Evolutionary conservation across 2,113 vertebrate genomes (phyloP), one percentile per base, ranked within the genome.

Genomic region (Cavia aperea): DNA sequence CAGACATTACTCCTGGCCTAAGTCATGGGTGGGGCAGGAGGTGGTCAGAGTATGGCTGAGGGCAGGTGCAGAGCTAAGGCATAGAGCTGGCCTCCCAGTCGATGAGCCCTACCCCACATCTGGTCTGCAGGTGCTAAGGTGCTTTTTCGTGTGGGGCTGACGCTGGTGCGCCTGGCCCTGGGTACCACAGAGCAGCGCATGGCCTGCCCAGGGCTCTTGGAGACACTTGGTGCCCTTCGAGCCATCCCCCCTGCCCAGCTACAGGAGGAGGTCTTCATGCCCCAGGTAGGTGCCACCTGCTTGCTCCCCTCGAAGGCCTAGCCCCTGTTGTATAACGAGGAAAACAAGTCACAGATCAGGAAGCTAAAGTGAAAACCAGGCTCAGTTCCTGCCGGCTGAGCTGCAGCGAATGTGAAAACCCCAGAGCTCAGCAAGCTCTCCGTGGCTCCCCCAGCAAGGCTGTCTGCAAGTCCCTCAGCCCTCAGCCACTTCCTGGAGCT

Each of bases 211-310:
- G 98, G 98, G 3, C 98, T 98, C 95, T 98, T 99, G 98, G 98
- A 99, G 97, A 99, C 98, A 0, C 97, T 99, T 21, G 98, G 98
- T 78, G 97, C 93, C 92, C 97, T 99, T 54, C 97, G 98, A 79
- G 96, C 97, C 7, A 97, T 99, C 78, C 98, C 97, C 43, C 94
- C 97, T 0, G 16, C 96, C 31, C 97, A 98, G 82, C 97, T 98
- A 46, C 97, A 98, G 86, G 98, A 98, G 85, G 97, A 98, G 3
- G 21, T 70, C 78, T 98, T 99, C 95, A 98, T 99, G 95, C 95
- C 98, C 7, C 98, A 99, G 98, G 98, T 98, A 93, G 91, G 94
- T 89, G 54, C 23, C 14, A 43, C 58, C 18, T 14, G 0, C 24
- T 54, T 1, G 0, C n/a, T 43, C 21, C 31, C 79, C 29, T 31